Base-by-base conservation (phyloP, 2,888 invertebrate genomes). In the Timema cristinae region DNA sequence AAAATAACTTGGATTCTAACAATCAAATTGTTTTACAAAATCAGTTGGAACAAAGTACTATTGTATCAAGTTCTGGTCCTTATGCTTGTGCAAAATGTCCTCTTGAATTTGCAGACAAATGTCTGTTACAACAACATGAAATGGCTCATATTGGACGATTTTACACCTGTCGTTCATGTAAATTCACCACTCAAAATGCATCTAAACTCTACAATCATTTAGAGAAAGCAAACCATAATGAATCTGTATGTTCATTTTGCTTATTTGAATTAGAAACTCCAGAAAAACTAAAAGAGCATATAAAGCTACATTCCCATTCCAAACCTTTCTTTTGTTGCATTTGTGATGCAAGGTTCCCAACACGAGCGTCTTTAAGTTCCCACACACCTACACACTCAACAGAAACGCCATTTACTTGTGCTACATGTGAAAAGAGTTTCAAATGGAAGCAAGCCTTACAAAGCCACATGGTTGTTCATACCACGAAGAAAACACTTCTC, bases 361-460 rank as follows among this genome's bases (percentile, higher is more conserved):
- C 85, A 0, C 82, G 84, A 61, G 84, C 85, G 6, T 83, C 84
- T 47, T 77, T 86, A 4, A 80, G 81, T 51, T 79, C 84, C 9
- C 87, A 87, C 76, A 79, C 83, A n/a, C 86, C 86, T 2, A 86
- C 85, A 74, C 87, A 87, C 75, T 85, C 85, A 1, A 82, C 81
- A 4, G 83, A 83, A 72, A 85, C 85, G 16, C 87, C 87, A 0
- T 86, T 83, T 77, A 81, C 82, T 0, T 86, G 86, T 75, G 80
- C 81, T 4, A 81, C 84, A 51, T 87, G 87, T 76, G 80, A 81
- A 13, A 82, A 84, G 73, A 85, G 84, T 0, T 87, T 87, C 77
- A 87, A 87, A 75, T 86, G 86, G 86, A 87, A 86, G 69, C 86
- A 86, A 76, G 85, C 86, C 0, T 80, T 87, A 0, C 85, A 82